Evolutionary conservation across 2,797 vertebrate species (phyloP).

Genomic region (Calcarius lapponicus): DNA sequence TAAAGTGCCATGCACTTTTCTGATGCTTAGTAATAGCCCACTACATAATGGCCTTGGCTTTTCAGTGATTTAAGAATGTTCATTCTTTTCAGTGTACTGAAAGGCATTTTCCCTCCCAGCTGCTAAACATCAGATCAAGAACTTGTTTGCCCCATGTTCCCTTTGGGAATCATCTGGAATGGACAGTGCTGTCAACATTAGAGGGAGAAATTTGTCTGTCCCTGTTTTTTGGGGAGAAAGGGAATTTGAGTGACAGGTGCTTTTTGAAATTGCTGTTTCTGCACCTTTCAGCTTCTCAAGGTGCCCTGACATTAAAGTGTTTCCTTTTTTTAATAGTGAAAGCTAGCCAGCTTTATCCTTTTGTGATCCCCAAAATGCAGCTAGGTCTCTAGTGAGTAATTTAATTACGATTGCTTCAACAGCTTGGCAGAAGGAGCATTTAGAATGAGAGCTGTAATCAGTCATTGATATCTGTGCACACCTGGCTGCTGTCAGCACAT

Average conservation of each 20-base stretch:
- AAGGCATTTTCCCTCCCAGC: not conserved
- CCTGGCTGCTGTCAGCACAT: conserved; percentile 37
- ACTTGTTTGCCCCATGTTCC: not conserved
- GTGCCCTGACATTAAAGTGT: conserved; percentile 8
- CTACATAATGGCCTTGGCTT: not conserved
- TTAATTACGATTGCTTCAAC: conserved; percentile 44
- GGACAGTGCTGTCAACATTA: not conserved
- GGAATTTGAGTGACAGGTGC: not conserved
- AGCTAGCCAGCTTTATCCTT: conserved; percentile 28
- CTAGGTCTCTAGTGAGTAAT: conserved; percentile 26
- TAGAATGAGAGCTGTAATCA: conserved; percentile 34
- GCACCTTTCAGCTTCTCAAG: conserved; percentile 4
- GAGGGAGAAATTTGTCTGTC: not conserved
- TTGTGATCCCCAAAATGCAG: conserved; percentile 11
- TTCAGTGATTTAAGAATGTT: not conserved
- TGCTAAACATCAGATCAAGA: not conserved
- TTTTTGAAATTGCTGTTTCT: conserved; percentile 1
- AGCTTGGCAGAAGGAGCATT: conserved; percentile 3
- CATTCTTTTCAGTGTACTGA: not conserved
- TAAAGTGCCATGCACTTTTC: not conserved
- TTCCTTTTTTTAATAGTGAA: not conserved
- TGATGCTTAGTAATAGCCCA: not conserved
- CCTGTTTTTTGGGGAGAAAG: not conserved
- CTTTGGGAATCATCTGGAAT: not conserved
- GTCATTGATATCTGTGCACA: conserved; percentile 30